Base-by-base conservation (phyloP, 2,113 vertebrate genomes). In the Bucco capensis region DNA sequence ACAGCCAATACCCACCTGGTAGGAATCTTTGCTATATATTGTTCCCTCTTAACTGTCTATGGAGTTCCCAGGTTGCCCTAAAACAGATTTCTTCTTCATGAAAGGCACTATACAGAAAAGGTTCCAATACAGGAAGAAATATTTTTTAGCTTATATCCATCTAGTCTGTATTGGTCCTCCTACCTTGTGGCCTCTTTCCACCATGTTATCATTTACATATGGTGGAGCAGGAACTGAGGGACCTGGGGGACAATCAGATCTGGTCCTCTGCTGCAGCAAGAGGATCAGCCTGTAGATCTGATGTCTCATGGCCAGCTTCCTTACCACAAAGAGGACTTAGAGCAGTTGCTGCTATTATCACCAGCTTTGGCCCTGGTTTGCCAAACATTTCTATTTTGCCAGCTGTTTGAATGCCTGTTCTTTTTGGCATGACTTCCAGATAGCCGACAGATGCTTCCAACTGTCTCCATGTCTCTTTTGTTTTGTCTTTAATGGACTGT, bases 391-490 rank as follows among this genome's bases (percentile, higher is more conserved):
- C 84, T 89, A 42, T 92, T 89, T 87, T 93, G 78, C 89, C 93
- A 94, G 84, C 67, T 85, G 78, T 92, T 93, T 89, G 87, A 93
- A 93, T 79, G 82, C 54, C 84, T 92, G 69, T 89, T 60, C 54
- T 76, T 93, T 79, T 66, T 91, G 93, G 91, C 87, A 17, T 4
- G 3, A 27, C 78, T 92, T 89, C 78, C 78, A 87, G 64, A 54
- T 19, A 87, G 84, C 78, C 93, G 92, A 87, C 89, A 94, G 82
- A 91, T 87, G 84, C 87, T 91, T 91, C 89, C 93, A 89, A 85
- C 85, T 83, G 71, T 66, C 84, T 58, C 87, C 84, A 58, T 54
- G 81, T 89, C 91, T 85, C 87, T 92, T 74, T 96, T 90, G 84
- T 92, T 94, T 89, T 79, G 66, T 65, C 78, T 91, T 93, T 95